Evolutionary conservation across 2,888 invertebrate species (phyloP), one percentile per base, ranked within the genome.

Genomic region (Pterostichus madidus): DNA sequence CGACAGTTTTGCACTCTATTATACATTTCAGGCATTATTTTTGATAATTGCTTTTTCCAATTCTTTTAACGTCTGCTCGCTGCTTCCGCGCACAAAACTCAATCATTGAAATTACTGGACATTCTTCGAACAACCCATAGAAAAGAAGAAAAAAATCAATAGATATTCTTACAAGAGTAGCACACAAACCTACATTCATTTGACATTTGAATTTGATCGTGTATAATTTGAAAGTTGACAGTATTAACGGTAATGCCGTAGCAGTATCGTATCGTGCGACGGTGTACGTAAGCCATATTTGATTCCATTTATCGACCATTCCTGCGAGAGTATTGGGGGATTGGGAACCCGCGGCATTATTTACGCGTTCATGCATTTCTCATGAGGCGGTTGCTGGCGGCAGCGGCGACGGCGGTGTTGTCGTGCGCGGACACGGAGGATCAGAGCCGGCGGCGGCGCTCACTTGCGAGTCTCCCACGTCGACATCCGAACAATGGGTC

Each of bases 281-380:
- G 35, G 59, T 15, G 32, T 80, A 80, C 71, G 73, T 73, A 80
- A 78, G 78, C 61, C 75, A 75, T 73, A 81, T 81, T 83, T 83
- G 83, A 83, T 83, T 78, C 83, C 73, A 71, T 81, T 83, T 78
- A 83, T 83, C 83, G 83, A 71, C 35, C 71, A 78, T 53, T 82
- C 53, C 73, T 44, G 44, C 15, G 31, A 46, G 73, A 73, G 73
- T 56, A 56, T 73, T 73, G 31, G 10, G 15, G 61, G 76, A 49
- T 46, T 61, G 13, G 75, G 61, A 76, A 76, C 77, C 77, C 68
- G 44, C 10, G 77, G 83, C 56, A 83, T 83, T 83, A 83, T 83
- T 83, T 83, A 83, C 83, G 68, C 71, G 68, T 78, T 83, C 83
- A 83, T 83, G 78, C 83, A 83, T 83, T 83, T 83, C 83, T 83